Percentiles rank a stretch among this genome's conserved stretches.
Evolutionary conservation across 2,113 vertebrate species (phyloP).

Genomic region (Thymallus thymallus): DNA sequence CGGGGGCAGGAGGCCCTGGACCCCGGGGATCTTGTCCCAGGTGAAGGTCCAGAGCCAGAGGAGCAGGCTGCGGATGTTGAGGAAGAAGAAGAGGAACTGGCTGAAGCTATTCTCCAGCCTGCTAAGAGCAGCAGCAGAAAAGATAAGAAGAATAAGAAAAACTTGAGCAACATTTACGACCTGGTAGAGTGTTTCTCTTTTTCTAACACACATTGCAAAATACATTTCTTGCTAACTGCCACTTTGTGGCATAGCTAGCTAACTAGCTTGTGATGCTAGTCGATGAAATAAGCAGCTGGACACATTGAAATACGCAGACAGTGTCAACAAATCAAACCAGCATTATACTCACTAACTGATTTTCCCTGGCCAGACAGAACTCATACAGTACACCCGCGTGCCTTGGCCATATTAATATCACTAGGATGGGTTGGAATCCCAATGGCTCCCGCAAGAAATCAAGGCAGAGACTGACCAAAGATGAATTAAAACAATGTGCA

Average conservation of each 20-base stretch:
- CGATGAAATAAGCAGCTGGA: background rate
- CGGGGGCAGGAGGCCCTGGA: slow-evolving; percentile 84
- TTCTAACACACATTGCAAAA: too few relatives aligned
- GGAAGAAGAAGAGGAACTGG: slow-evolving; percentile 24
- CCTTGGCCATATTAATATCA: too few relatives aligned
- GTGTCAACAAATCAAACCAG: too few relatives aligned
- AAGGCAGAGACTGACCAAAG: too few relatives aligned
- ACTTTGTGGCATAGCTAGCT: background rate
- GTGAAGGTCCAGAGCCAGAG: slow-evolving; percentile 45
- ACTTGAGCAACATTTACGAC: slow-evolving; percentile 83
- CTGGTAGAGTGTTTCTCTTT: slow-evolving; percentile 62
- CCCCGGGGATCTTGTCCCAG: slow-evolving; percentile 55
- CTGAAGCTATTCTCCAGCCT: slow-evolving; percentile 36
- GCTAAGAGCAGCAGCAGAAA: slow-evolving; percentile 52
- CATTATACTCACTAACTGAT: too few relatives aligned
- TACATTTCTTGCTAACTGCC: background rate
- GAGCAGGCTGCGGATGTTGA: slow-evolving; percentile 36
- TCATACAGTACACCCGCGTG: too few relatives aligned
- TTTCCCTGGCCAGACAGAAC: too few relatives aligned
- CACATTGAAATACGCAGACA: background rate
- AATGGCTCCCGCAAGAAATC: too few relatives aligned
- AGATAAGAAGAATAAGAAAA: slow-evolving; percentile 69
- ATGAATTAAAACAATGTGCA: background rate
- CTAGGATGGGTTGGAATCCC: too few relatives aligned
- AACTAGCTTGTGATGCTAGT: background rate